These are phyloP conservation scores for Pyrgus malvae DNA, from an alignment of 2,888 invertebrate species.

Conservation along the genomic window DNA sequence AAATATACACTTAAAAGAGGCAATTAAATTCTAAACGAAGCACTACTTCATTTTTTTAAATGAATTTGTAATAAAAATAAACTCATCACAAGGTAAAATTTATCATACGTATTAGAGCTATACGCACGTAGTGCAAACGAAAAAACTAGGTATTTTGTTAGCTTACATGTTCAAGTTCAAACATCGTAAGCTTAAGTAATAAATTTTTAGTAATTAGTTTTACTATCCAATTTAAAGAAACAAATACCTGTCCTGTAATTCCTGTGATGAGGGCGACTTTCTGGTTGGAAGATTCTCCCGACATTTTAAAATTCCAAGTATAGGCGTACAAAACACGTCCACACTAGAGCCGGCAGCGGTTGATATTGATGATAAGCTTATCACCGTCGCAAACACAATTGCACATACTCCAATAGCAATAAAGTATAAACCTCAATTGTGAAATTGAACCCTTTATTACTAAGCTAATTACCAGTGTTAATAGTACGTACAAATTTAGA, in stretches of 20 bases:
- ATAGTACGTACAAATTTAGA: neutral
- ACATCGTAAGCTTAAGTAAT: too few species aligned
- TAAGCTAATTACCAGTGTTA: neutral
- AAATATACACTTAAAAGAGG: neutral
- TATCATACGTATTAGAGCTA: too few species aligned
- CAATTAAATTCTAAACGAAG: too few species aligned
- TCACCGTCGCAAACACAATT: slow-evolving; percentile 36
- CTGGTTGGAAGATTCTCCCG: slow-evolving; percentile 62
- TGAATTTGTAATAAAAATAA: too few species aligned
- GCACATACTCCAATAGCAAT: slow-evolving; percentile 9
- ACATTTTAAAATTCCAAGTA: slow-evolving; percentile 47
- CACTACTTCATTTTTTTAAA: too few species aligned
- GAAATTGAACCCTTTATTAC: neutral
- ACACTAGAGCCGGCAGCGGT: slow-evolving; percentile 26
- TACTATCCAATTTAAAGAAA: too few species aligned
- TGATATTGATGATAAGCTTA: slow-evolving; percentile 37
- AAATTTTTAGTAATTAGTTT: too few species aligned
- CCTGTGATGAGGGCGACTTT: slow-evolving; percentile 97
- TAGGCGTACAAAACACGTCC: slow-evolving; percentile 39
- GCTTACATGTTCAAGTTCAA: too few species aligned
- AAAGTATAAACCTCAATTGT: neutral
- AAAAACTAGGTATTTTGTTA: too few species aligned
- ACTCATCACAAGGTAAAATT: too few species aligned
- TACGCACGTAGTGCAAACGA: too few species aligned
- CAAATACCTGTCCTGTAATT: slow-evolving; percentile 99